Evolutionary conservation across 2,797 vertebrate genomes (phyloP).

Genomic region (Carcharodon carcharias): DNA sequence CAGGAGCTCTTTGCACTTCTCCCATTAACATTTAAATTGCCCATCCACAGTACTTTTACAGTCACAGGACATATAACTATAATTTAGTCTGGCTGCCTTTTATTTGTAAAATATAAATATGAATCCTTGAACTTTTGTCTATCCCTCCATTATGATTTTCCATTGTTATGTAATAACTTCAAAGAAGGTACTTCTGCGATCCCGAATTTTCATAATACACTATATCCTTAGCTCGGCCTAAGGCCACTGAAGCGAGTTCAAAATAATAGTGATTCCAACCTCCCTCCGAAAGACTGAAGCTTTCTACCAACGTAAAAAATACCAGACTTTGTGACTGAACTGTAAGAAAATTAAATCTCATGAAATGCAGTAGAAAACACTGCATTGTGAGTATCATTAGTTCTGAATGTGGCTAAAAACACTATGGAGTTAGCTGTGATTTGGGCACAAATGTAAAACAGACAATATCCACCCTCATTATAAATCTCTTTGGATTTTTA

Average conservation of each 20-base stretch:
- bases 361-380: background rate
- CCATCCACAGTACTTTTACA: background rate
- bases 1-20: background rate
- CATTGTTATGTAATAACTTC: constrained; percentile 38
- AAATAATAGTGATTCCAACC: background rate
- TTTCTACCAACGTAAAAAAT: background rate
- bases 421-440: background rate
- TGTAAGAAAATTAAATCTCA: background rate
- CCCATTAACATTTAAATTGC: constrained; percentile 3
- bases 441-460: background rate
- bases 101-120: background rate
- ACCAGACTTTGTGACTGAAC: background rate
- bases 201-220: constrained; percentile 36
- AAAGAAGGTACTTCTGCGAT: constrained; percentile 17
- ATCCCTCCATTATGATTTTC: constrained; percentile 18
- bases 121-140: background rate
- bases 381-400: background rate
- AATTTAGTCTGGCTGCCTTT: background rate
- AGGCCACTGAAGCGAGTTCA: background rate
- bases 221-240: constrained; percentile 30
- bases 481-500: background rate
- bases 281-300: background rate
- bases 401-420: background rate
- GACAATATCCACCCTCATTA: background rate
- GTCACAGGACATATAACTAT: background rate